Base-by-base conservation (phyloP, 2,113 vertebrate species). In the Chascanopsetta lugubris region DNA sequence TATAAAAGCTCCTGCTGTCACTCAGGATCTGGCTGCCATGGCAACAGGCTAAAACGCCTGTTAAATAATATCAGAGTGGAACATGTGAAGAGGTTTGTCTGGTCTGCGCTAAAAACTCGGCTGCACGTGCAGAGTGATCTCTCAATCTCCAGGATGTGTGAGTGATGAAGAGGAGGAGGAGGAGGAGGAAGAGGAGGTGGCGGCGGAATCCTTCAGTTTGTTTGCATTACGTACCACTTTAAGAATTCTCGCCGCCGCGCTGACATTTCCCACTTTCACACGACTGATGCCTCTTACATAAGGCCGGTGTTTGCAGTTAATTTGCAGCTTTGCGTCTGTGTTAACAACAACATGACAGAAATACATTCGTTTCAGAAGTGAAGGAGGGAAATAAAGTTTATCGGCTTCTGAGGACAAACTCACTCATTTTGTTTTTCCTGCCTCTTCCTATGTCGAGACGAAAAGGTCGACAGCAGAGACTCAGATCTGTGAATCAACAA, bases 191-290 rank as follows among this genome's bases (percentile, higher is more conserved):
- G 48, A 21, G 42, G 54, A 67, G 61, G 69, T 64, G 73, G 72
- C 75, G 73, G 57, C 46, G 9, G 27, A 56, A 65, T 36, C 53
- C 75, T 72, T 66, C 75, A 68, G 42, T 60, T 62, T 58, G 53
- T 76, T 59, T 77, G 72, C 38, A 50, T 80, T 77, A 61, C 47
- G 45, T 72, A 62, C 61, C 71, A 71, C 77, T 67, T 82, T 43
- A 40, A 54, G 76, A 72, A 27, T 62, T 55, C 34, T 72, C 47
- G 48, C 72, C 49, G 40, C 49, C 13, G 60, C 18, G 21, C 50
- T 61, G 72, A 75, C 72, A 77, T 69, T 81, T 79, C 51, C 63
- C 59, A 55, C 62, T 83, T 76, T 81, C 75, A 78, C 73, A 80
- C 69, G 26, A 58, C 50, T 45, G 30, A 58, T 22, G 34, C 2